Base-by-base conservation (phyloP, 2,113 vertebrate species). In the Malurus cyaneus region DNA sequence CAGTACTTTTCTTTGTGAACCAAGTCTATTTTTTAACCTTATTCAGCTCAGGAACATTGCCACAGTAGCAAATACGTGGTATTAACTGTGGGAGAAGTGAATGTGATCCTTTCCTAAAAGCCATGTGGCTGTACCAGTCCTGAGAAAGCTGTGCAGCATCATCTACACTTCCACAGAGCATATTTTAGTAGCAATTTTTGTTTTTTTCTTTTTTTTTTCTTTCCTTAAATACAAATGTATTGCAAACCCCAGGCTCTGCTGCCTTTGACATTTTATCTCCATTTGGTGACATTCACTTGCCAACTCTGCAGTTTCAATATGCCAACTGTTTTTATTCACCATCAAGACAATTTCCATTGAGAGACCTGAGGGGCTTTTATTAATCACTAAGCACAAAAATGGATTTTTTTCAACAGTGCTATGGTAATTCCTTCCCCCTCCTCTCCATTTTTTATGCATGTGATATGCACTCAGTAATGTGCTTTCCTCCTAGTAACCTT, bases 31-130 rank as follows among this genome's bases (percentile, higher is more conserved):
- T 92, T 96, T 86, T 94, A 94, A 96, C 67, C 61, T 84, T 96
- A 91, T 34, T 94, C 86, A 95, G 93, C 96, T 97, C 95, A 96
- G 96, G 96, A 96, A 97, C 7, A 53, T 86, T 88, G 88, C 93
- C 86, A 94, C 92, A 92, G 93, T 96, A 93, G 93, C 80, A 90
- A 92, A 83, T 92, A 84, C 0, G 19, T 92, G 93, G 52, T 92
- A 71, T 94, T 96, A 89, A 81, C 86, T 96, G 95, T 96, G 92
- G 97, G 89, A 91, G 86, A 92, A 93, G 79, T 88, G 79, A 96
- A 94, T 91, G 80, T 95, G 86, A 92, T 82, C 91, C 91, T 73
- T 96, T 94, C 28, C 84, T 87, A 89, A 86, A 90, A 97, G 91
- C 89, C 86, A 44, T 50, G 66, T 92, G 89, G 92, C 85, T 96